phyloP scores from a whole-genome alignment of 2,888 invertebrate genomes.

The Stenodema calcarata region DNA sequence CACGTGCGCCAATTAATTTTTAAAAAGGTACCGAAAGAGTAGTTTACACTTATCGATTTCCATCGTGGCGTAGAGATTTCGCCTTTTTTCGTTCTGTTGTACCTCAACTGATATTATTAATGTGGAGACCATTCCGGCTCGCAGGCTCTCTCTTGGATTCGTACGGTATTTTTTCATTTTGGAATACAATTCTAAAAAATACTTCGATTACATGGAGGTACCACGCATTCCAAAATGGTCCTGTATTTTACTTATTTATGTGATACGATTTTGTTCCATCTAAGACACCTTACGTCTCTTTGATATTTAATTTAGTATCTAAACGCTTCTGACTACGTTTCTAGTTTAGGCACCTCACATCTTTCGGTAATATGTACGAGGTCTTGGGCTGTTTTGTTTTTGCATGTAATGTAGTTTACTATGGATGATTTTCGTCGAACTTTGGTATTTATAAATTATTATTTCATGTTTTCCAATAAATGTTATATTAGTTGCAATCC shows the following conservation, averaged over 20 bases:
- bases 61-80: background rate
- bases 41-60: too few species aligned
- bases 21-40: too few species aligned
- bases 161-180: background rate
- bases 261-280: background rate
- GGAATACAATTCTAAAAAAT: background rate
- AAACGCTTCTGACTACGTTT: background rate
- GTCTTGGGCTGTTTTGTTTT: conserved; percentile 2
- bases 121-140: background rate
- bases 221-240: conserved; percentile 26
- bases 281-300: background rate
- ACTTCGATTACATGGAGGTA: background rate
- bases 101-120: background rate
- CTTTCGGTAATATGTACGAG: background rate
- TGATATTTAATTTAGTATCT: background rate
- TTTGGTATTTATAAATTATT: background rate
- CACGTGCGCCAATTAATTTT: too few species aligned
- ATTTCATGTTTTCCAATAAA: background rate
- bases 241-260: background rate
- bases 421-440: background rate
- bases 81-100: background rate
- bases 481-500: background rate
- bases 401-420: background rate
- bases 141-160: background rate
- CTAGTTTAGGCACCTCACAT: background rate